phyloP scores from a whole-genome alignment of 2,113 vertebrate genomes.

The Dissostichus mawsoni region DNA sequence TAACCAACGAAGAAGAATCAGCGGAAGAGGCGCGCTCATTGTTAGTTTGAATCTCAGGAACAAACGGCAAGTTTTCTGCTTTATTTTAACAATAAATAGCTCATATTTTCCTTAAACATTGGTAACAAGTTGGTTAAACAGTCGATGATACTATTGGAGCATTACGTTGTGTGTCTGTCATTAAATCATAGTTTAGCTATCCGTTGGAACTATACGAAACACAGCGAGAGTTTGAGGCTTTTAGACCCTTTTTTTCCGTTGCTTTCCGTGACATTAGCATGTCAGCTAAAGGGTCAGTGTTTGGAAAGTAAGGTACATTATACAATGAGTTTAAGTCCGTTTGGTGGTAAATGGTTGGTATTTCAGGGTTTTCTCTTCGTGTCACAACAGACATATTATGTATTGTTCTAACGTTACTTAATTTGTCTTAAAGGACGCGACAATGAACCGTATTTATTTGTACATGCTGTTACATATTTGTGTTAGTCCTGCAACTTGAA shows the following conservation, averaged over 20 bases:
- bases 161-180: neutral
- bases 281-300: neutral
- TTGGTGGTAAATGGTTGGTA: neutral
- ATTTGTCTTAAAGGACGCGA: no score
- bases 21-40: conserved; percentile 17
- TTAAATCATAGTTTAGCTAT: neutral
- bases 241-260: neutral
- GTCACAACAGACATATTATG: no score
- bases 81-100: rapidly evolving
- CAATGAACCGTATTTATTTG: no score
- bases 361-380: no score
- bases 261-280: neutral
- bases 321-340: neutral
- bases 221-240: neutral
- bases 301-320: neutral
- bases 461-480: no score
- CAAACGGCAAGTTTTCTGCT: conserved; percentile 6
- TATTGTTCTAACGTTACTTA: no score
- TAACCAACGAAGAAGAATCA: conserved; percentile 23
- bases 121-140: neutral
- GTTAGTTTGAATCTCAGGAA: conserved; percentile 35
- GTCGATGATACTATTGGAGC: rapidly evolving
- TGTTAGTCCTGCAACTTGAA: no score
- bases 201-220: neutral
- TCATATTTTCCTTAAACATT: neutral